A percentile compares a stretch with the other conserved stretches of the same genome.
These are phyloP conservation scores for Pandion haliaetus DNA, from an alignment of 2,113 vertebrate genomes.

Conservation along the genomic window DNA sequence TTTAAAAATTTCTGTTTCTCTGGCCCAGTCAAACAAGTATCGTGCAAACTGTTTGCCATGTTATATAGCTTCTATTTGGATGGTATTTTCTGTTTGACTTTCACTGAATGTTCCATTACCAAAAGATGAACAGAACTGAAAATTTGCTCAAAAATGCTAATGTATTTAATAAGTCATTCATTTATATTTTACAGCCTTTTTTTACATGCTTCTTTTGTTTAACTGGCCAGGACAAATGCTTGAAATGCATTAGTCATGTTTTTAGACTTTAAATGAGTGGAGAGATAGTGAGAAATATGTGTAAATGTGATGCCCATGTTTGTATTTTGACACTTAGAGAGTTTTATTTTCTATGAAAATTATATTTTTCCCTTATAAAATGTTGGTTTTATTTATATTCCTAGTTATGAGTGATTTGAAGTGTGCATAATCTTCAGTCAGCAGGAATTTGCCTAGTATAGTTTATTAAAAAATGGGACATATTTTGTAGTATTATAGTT, in stretches of 20 bases:
- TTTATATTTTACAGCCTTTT: not conserved
- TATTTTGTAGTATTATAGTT: not conserved
- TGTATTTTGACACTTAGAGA: not conserved
- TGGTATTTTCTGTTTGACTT: not conserved
- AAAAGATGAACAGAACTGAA: not conserved
- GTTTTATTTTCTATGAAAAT: not conserved
- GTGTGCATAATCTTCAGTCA: not conserved
- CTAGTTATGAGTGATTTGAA: not conserved
- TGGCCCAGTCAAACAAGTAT: not conserved
- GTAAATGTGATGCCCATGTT: not conserved
- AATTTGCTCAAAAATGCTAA: not conserved
- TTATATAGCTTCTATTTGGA: not conserved
- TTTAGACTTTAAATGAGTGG: not conserved
- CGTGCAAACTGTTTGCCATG: not conserved
- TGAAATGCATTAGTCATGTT: not conserved
- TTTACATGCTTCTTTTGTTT: not conserved
- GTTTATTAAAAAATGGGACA: not conserved
- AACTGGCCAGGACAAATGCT: not conserved
- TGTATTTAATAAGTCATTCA: not conserved
- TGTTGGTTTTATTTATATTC: not conserved
- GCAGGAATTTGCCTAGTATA: not conserved
- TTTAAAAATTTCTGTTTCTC: not conserved
- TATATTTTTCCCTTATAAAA: not conserved
- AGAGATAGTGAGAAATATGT: not conserved
- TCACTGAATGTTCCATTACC: not conserved